Evolutionary conservation across 2,797 vertebrate genomes (phyloP).

Genomic region (Lophura swinhoii): DNA sequence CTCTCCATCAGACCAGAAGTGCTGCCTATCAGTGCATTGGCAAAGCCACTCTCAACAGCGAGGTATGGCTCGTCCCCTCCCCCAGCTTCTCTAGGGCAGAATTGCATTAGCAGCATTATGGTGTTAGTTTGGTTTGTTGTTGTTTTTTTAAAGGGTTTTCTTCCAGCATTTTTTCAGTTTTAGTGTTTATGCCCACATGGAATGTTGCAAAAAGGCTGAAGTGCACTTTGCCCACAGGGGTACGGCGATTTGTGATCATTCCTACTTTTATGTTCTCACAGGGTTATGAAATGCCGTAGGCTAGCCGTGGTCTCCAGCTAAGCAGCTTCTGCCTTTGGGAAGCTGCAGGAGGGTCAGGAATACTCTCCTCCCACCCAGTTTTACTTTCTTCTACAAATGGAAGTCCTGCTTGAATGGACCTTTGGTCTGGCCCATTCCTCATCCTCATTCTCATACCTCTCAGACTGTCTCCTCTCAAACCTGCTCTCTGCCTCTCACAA

Average conservation of each 20-base stretch:
- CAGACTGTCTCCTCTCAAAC: not conserved
- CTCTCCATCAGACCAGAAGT: not conserved
- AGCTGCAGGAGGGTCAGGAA: rapidly evolving
- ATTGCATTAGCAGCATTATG: not conserved
- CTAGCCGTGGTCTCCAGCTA: not conserved
- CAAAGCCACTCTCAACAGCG: not conserved
- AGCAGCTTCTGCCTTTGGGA: not conserved
- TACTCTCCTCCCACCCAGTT: not conserved
- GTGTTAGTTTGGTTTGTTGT: not conserved
- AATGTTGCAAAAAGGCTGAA: not conserved
- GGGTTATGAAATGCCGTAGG: not conserved
- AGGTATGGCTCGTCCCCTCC: not conserved
- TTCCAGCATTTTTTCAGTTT: not conserved
- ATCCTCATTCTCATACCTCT: not conserved
- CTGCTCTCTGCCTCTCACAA: not conserved
- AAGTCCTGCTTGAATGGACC: not conserved
- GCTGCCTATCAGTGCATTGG: not conserved
- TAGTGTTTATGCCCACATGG: rapidly evolving
- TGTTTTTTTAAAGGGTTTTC: not conserved
- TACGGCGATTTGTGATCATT: not conserved
- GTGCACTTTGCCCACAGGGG: rapidly evolving
- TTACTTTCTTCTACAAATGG: rapidly evolving
- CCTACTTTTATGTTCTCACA: not conserved
- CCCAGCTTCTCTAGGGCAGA: not conserved
- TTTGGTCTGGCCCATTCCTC: not conserved